phyloP scores from a whole-genome alignment of 2,113 vertebrate genomes.

The Manacus vitellinus region DNA sequence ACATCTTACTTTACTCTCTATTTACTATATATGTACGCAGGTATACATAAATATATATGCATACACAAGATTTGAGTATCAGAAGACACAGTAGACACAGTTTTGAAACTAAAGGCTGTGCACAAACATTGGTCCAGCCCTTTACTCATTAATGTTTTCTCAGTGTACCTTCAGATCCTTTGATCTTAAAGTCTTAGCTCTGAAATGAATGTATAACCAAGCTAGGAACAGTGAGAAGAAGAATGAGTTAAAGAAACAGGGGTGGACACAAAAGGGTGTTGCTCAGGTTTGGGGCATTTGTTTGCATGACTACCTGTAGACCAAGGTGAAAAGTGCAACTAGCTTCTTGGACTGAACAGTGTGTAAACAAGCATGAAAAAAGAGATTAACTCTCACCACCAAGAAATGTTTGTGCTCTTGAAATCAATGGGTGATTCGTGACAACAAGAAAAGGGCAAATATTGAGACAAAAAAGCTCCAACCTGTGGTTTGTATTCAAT shows the following conservation, averaged over 20 bases:
- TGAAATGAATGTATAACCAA: constrained; percentile 55
- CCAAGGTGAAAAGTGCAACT: constrained; percentile 83
- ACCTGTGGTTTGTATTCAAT: constrained; percentile 42
- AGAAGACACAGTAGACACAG: not conserved
- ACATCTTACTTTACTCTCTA: not conserved
- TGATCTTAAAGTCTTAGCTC: constrained; percentile 64
- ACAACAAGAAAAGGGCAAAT: constrained; percentile 75
- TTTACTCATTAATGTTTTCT: constrained; percentile 38
- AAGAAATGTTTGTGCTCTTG: constrained; percentile 53
- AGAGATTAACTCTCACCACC: constrained; percentile 64
- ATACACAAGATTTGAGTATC: not conserved
- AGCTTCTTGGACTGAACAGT: constrained; percentile 66
- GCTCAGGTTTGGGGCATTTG: constrained; percentile 51
- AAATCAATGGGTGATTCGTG: constrained; percentile 72
- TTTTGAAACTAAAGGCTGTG: constrained; percentile 58
- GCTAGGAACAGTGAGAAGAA: constrained; percentile 59
- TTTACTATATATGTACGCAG: not conserved
- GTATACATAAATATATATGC: no score
- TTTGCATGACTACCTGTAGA: constrained; percentile 70
- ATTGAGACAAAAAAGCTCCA: constrained; percentile 67
- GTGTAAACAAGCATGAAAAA: constrained; percentile 76
- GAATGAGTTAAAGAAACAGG: constrained; percentile 66
- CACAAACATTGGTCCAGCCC: constrained; percentile 12
- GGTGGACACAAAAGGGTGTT: constrained; percentile 30
- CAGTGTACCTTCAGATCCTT: constrained; percentile 56